Base-by-base conservation (phyloP, 2,113 vertebrate species). In the Heterotis niloticus region DNA sequence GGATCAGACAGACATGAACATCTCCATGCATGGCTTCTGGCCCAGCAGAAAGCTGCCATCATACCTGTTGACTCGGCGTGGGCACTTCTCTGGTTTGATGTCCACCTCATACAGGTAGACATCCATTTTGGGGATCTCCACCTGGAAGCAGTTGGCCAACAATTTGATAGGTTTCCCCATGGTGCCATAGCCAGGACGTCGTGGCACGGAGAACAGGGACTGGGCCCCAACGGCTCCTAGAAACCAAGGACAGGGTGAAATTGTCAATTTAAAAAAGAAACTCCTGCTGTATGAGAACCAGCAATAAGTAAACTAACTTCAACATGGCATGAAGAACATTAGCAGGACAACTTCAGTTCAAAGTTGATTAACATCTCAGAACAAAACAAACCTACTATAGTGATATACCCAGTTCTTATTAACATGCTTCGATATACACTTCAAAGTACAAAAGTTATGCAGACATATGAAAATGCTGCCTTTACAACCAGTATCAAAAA, bases 121-220 rank as follows among this genome's bases (percentile, higher is more conserved):
- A 72, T 98, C 97, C 79, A 99, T 99, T 91, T 99, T 99, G 87
- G 98, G 98, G 91, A 99, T 99, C 91, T 99, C 98, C 89, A 99
- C 97, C 84, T 99, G 96, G 85, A 99, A 99, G 89, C 98, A 99
- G 91, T 99, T 99, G 89, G 98, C 98, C 90, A 99, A 92, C 87
- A 99, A 94, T 88, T 98, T 98, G 92, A 99, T 99, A 86, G 97
- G 98, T 86, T 99, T 99, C 86, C 98, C 98, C 24, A 99, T 96
- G 0, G 97, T 99, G 94, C 97, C 97, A 96, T 96, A 98, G 91
- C 97, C 97, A 80, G 98, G 98, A 83, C 98, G 94, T 87, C 96
- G 94, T 85, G 98, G 98, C 93, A 98, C 94, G 92, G 96, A 91
- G 92, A 99, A 97, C 78, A 98, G 96, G 96, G 97, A 94, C 96